Percentiles rank a stretch among this genome's conserved stretches.
Evolutionary conservation across 2,113 vertebrate genomes (phyloP).

Genomic region (Lichenostomus cassidix): DNA sequence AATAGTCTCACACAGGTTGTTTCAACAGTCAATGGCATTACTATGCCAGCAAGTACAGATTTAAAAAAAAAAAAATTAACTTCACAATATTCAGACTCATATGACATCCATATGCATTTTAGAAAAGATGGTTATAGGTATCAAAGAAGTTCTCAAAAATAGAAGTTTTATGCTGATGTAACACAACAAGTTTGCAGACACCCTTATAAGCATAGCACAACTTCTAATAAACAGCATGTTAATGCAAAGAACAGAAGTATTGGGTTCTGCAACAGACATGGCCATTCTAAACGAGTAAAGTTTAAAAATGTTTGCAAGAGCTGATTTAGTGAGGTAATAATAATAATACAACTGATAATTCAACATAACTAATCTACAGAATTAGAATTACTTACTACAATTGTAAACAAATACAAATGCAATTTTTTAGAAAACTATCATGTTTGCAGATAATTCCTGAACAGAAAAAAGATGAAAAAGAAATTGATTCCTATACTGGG

Average conservation of each 20-base stretch:
- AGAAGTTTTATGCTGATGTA: not conserved
- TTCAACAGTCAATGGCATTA: not conserved
- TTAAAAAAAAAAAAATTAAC: too few species aligned
- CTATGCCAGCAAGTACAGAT: not conserved
- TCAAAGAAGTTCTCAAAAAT: not conserved
- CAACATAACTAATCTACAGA: not conserved
- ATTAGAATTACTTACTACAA: not conserved
- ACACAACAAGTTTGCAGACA: not conserved
- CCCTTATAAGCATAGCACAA: not conserved
- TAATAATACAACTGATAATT: not conserved
- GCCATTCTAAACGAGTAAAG: not conserved
- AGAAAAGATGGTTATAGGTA: not conserved
- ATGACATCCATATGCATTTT: not conserved
- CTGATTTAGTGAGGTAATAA: not conserved
- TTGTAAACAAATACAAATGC: not conserved
- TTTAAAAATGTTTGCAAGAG: not conserved
- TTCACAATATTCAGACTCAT: not conserved
- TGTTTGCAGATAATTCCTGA: not conserved
- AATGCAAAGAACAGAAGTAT: not conserved
- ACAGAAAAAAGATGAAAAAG: not conserved
- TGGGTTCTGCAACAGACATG: rapidly evolving
- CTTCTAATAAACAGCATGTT: not conserved
- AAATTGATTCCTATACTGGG: not conserved
- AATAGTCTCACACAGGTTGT: not conserved
- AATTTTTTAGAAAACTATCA: not conserved